These are phyloP conservation scores for Drosophila buzzatii DNA, from an alignment of 2,888 invertebrate genomes.

Conservation along the genomic window DNA sequence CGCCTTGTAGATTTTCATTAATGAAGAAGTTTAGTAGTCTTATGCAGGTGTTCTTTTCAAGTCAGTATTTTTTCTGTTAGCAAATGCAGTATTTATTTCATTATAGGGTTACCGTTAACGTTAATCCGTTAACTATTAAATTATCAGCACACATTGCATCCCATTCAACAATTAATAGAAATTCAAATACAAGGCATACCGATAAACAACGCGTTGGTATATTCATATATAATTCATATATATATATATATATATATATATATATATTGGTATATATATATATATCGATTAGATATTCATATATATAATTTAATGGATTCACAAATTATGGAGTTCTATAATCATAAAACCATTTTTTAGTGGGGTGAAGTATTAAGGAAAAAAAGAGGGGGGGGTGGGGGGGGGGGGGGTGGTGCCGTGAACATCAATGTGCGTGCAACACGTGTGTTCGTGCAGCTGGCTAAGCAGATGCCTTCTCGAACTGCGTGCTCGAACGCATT, in stretches of 20 bases:
- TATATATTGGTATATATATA: no score
- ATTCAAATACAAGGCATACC: not conserved
- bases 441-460: slow-evolving; percentile 88
- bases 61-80: not conserved
- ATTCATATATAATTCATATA: no score
- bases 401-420: no score
- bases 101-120: not conserved
- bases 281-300: no score
- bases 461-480: slow-evolving; percentile 88
- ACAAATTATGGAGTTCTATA: slow-evolving; percentile 85
- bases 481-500: slow-evolving; percentile 86
- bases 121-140: not conserved
- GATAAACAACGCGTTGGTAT: no score
- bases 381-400: no score
- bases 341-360: slow-evolving; percentile 87
- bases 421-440: no score
- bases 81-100: not conserved
- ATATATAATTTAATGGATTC: no score
- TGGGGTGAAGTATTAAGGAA: no score
- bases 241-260: no score
- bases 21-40: not conserved
- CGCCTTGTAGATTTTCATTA: not conserved
- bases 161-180: not conserved
- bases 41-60: not conserved
- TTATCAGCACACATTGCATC: no score